Base-by-base conservation (phyloP, 2,797 vertebrate species). In the Strix occidentalis region DNA sequence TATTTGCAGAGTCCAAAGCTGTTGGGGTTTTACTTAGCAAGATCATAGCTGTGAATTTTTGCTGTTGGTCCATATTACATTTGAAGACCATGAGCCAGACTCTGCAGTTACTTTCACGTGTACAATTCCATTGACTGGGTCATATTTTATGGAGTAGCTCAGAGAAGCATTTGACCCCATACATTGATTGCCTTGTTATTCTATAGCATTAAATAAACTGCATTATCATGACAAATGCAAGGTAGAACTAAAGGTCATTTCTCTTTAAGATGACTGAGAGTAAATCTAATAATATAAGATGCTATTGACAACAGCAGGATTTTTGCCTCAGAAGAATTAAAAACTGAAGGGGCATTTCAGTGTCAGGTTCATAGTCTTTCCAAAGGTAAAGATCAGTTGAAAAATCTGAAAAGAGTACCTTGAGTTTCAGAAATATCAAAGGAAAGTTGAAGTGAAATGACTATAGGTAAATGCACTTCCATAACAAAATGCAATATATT, bases 1-100 rank as follows among this genome's bases (percentile, higher is more conserved):
- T 80, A 50, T 83, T 89, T 89, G 95, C 94, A 77, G 94, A 97
- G 96, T 97, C 96, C 96, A 97, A 97, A 97, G 85, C 65, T 87
- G 61, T 56, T 75, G 69, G 76, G 87, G 75, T 96, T 95, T 96
- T 86, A 21, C 35, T 91, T 82, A 94, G 71, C 50, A 76, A 79
- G 86, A 50, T 87, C 56, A 39, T 60, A 90, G 93, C 89, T 95
- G 83, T 92, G 87, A 84, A 92, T 91, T 96, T 96, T 88, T 95
- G 71, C 95, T 94, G 88, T 78, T n/a, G 56, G 92, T 91, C 72
- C 71, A 2, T 37, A 33, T 66, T 71, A 81, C 82, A n/a, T 93
- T 92, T 87, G 72, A 91, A 84, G 54, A 71, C 74, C 70, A 6
- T 3, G 51, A 94, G 88, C 85, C 93, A 68, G 90, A 28, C 81